Evolutionary conservation across 2,888 invertebrate genomes (phyloP).

Genomic region (Quadroppia sp.): DNA sequence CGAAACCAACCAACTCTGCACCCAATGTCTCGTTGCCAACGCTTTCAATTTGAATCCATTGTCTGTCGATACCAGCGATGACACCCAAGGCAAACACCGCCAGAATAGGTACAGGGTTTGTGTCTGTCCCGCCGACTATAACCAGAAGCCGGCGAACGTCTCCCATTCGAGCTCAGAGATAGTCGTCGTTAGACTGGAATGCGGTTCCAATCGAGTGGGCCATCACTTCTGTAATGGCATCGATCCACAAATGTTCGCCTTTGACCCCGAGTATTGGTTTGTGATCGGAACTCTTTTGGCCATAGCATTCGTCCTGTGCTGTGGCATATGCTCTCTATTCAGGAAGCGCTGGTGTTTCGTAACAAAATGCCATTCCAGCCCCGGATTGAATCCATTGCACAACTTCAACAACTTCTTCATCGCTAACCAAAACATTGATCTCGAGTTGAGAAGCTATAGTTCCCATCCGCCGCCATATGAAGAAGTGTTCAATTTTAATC

Average conservation of each 20-base stretch:
- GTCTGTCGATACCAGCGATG: neutral
- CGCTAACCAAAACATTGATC: neutral
- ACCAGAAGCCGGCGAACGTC: neutral
- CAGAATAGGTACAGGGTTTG: slow-evolving; percentile 19
- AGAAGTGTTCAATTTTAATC: neutral
- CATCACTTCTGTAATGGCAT: slow-evolving; percentile 16
- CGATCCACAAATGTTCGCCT: neutral
- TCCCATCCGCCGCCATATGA: slow-evolving; percentile 26
- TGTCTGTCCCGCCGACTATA: slow-evolving; percentile 24
- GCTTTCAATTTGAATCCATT: neutral
- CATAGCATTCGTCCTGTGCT: neutral
- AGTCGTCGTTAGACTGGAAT: neutral
- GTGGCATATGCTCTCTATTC: neutral
- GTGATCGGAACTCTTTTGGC: slow-evolving; percentile 1
- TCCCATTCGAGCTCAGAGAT: neutral
- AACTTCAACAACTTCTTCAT: neutral
- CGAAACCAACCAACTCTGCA: neutral
- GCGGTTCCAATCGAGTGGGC: neutral
- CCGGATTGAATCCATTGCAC: too few species aligned
- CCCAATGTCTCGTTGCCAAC: neutral
- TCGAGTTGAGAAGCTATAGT: neutral
- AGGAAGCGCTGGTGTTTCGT: slow-evolving; percentile 10
- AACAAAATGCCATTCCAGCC: too few species aligned
- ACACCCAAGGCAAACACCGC: slow-evolving; percentile 23
- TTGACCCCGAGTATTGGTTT: slow-evolving; percentile 16